Evolutionary conservation across 1,140 invertebrate species (phyloP), one percentile per base, ranked within the genome.

Genomic region (Theocolax elegans): DNA sequence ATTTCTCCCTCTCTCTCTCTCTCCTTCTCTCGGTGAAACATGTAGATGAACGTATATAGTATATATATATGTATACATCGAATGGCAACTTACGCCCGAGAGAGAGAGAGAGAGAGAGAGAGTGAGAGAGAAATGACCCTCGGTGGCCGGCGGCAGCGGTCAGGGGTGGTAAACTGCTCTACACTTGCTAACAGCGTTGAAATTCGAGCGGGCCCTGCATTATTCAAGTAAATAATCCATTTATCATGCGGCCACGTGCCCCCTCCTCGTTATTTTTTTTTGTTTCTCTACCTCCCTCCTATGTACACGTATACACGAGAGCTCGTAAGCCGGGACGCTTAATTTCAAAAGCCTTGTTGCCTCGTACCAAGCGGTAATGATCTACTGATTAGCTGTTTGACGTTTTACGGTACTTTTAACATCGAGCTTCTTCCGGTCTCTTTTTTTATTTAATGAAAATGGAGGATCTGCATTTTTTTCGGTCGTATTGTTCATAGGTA

Each of bases 151-250:
- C 53, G 44, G 58, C 56, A 66, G 63, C 49, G 44, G 63, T 59
- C 27, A 42, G 35, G 42, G 31, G 56, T 31, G 72, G 72, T 73
- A 75, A 75, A 64, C 72, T 71, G 64, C 69, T 49, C 31, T 27
- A 21, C 38, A 31, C 54, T 31, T 42, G 65, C 71, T 62, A 60
- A 60, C 66, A 68, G 58, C 58, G 29, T 58, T 49, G 69, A 71
- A 60, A 71, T 60, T 65, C 69, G 46, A 71, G 21, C 46, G 54
- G 46, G 51, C 17, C 56, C 29, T 72, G 58, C 71, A 67, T 67
- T 66, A 67, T 67, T 66, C 64, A 67, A 66, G 64, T 67, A 67
- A 58, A 72, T 66, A 72, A 70, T 70, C 67, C 67, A 70, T 70
- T 70, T 70, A 70, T 70, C 67, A 70, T 38, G 49, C 35, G 42